Evolutionary conservation across 2,113 vertebrate species (phyloP).

Genomic region (Neolamprologus hecqui): DNA sequence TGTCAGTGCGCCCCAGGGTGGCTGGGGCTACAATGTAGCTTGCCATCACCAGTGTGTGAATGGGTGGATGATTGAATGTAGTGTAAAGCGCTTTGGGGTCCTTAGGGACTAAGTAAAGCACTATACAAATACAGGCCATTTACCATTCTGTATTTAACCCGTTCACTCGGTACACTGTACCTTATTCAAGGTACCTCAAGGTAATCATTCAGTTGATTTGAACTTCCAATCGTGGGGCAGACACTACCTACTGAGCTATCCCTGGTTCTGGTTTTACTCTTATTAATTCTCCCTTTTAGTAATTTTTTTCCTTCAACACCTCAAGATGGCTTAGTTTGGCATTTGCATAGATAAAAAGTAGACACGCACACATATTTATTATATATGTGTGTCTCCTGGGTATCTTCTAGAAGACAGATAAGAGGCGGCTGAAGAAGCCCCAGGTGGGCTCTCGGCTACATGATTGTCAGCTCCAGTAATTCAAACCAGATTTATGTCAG

Average conservation of each 20-base stretch:
- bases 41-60: background rate
- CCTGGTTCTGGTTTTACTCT: background rate
- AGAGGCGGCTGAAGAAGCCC: background rate
- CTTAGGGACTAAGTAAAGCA: background rate
- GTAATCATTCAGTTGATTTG: background rate
- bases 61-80: background rate
- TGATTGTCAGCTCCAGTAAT: constrained; percentile 23
- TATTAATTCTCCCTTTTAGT: background rate
- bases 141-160: background rate
- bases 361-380: background rate
- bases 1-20: background rate
- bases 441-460: background rate
- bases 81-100: background rate
- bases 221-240: background rate
- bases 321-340: background rate
- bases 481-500: background rate
- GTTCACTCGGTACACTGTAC: background rate
- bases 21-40: background rate
- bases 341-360: background rate
- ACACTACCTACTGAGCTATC: background rate
- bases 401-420: constrained; percentile 2
- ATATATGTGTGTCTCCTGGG: background rate
- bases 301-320: background rate
- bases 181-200: background rate
- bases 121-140: background rate